Conservation (phyloP, 2,888 invertebrate genomes). For the Cantharis lateralis region DNA sequence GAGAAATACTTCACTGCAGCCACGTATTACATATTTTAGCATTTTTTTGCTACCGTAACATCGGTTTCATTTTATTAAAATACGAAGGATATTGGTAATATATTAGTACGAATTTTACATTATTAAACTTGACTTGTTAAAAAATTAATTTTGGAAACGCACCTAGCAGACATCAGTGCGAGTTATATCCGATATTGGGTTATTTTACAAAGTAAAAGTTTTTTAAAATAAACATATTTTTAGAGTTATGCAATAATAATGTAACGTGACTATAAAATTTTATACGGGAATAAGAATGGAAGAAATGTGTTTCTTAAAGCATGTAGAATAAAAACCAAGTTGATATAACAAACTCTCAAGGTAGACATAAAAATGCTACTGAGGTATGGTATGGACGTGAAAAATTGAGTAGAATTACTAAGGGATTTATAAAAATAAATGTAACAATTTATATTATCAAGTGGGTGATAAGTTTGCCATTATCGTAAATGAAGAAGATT, state of each 20-base stretch:
- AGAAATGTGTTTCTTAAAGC: background rate
- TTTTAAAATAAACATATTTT: background rate
- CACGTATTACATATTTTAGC: background rate
- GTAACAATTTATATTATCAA: conserved; percentile 2
- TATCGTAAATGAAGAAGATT: background rate
- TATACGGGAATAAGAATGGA: background rate
- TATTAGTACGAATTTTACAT: background rate
- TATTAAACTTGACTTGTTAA: no score
- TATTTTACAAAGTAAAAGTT: background rate
- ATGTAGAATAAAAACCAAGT: background rate
- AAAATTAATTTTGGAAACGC: no score
- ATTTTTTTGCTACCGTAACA: background rate
- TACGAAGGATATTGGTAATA: background rate
- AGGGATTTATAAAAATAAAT: conserved; percentile 3
- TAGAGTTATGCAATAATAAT: background rate
- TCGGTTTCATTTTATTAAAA: background rate
- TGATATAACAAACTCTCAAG: background rate
- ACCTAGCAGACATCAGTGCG: background rate
- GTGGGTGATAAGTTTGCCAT: conserved; percentile 1
- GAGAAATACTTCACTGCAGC: background rate
- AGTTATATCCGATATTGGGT: background rate
- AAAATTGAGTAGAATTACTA: background rate
- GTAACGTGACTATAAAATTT: background rate
- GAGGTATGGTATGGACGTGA: background rate
- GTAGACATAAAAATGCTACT: background rate